Evolutionary conservation across 1,140 invertebrate species (phyloP).

Genomic region (Lordiphosa mommai): DNA sequence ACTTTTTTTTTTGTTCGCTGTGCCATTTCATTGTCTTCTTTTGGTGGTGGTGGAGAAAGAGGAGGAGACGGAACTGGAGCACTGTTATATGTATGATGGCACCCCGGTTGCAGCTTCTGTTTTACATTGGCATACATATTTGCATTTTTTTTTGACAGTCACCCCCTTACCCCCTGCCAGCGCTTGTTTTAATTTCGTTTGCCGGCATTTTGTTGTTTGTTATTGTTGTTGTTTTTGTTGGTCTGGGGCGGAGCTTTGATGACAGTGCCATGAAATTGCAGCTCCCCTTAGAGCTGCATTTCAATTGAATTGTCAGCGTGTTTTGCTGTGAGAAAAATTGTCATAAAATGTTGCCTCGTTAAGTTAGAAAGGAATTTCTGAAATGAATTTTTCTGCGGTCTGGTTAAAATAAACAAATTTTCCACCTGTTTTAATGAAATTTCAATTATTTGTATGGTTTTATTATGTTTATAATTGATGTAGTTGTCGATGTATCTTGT

Average conservation of each 20-base stretch:
- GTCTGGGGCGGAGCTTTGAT: constrained; percentile 17
- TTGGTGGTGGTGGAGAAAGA: not conserved
- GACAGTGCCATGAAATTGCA: constrained; percentile 50
- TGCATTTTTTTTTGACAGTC: constrained; percentile 47
- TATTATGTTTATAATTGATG: constrained; percentile 42
- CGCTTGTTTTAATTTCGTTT: constrained; percentile 67
- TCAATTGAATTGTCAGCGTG: constrained; percentile 72
- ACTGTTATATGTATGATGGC: constrained; percentile 34
- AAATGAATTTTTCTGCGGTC: constrained; percentile 2
- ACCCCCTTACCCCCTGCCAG: constrained; percentile 8
- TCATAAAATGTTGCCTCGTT: constrained; percentile 36
- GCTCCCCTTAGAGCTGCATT: constrained; percentile 32
- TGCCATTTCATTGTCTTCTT: constrained; percentile 48
- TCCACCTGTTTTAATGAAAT: constrained; percentile 15
- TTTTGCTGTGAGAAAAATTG: constrained; percentile 42
- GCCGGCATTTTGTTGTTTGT: constrained; percentile 26
- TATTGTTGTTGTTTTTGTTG: constrained; percentile 4
- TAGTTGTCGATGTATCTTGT: constrained; percentile 26
- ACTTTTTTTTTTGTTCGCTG: constrained; percentile 27
- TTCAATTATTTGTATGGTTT: constrained; percentile 37
- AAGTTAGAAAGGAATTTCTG: not conserved
- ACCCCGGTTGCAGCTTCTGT: constrained; percentile 36
- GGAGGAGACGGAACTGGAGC: constrained; percentile 12
- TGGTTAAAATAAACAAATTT: constrained; percentile 1
- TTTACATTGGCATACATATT: constrained; percentile 62